Conservation (phyloP, 2,113 vertebrate species). For the Formicarius rufipectus region DNA sequence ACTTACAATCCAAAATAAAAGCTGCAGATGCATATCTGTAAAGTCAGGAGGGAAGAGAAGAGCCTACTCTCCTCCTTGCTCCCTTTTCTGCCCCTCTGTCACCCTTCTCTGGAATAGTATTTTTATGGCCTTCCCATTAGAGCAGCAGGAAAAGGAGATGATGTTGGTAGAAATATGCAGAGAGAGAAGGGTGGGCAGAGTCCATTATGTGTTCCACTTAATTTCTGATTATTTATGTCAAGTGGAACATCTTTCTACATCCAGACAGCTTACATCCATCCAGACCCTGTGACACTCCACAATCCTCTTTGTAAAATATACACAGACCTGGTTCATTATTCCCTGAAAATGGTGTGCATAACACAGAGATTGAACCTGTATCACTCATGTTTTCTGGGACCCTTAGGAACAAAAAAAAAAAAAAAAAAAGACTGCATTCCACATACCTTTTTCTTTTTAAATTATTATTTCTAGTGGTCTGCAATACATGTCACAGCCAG, state of each 20-base stretch:
- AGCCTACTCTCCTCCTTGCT: neutral
- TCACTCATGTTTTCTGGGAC: neutral
- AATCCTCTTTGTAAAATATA: neutral
- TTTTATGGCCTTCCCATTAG: neutral
- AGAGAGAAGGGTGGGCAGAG: neutral
- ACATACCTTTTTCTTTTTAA: neutral
- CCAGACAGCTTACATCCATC: neutral
- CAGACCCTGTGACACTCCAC: neutral
- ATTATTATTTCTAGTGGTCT: neutral
- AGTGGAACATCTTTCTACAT: neutral
- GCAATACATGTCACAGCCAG: neutral
- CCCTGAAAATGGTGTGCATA: neutral
- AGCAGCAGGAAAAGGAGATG: neutral
- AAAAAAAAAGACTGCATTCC: neutral
- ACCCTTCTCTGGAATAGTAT: neutral
- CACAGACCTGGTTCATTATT: neutral
- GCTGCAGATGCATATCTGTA: neutral
- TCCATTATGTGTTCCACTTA: neutral
- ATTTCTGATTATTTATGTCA: neutral
- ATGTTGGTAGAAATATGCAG: neutral
- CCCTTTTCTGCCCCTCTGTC: neutral
- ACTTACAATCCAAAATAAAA: neutral
- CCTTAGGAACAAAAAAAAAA: neutral
- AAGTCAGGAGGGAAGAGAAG: neutral
- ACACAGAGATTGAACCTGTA: neutral